Conservation (phyloP, 2,113 vertebrate genomes). For the Menura novaehollandiae region DNA sequence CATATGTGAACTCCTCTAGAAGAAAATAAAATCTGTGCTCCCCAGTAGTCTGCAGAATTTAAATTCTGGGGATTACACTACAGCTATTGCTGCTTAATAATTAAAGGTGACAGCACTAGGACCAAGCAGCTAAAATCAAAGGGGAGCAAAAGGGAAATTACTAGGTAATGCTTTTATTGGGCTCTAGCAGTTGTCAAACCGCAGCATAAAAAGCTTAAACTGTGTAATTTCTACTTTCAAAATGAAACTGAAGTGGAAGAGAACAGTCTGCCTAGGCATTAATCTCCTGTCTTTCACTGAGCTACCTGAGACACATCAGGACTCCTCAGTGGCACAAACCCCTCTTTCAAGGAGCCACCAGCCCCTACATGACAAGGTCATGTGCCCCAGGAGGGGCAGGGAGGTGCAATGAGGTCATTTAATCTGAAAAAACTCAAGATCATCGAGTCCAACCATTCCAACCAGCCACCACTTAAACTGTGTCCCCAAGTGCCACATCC, state of each 20-base stretch:
- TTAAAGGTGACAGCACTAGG: neutral
- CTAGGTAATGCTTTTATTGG: neutral
- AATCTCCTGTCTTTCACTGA: neutral
- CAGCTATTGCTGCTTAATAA: neutral
- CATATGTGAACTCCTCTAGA: neutral
- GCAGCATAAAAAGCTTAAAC: neutral
- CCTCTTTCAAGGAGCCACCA: neutral
- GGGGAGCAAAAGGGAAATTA: neutral
- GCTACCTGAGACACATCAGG: neutral
- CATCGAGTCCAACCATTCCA: neutral
- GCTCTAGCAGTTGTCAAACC: neutral
- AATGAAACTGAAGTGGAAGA: neutral
- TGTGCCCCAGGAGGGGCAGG: neutral
- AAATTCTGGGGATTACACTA: neutral
- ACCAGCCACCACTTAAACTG: neutral
- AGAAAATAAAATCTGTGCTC: neutral
- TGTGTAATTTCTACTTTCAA: neutral
- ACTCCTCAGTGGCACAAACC: neutral
- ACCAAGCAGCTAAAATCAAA: neutral
- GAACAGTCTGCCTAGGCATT: neutral
- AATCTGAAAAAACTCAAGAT: neutral
- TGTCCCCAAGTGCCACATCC: neutral
- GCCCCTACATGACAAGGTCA: accelerated
- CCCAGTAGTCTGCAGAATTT: neutral
- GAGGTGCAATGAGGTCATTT: neutral